Evolutionary conservation across 1,140 invertebrate genomes (phyloP), one percentile per base, ranked within the genome.

Genomic region (Rhagoletis pomonella): DNA sequence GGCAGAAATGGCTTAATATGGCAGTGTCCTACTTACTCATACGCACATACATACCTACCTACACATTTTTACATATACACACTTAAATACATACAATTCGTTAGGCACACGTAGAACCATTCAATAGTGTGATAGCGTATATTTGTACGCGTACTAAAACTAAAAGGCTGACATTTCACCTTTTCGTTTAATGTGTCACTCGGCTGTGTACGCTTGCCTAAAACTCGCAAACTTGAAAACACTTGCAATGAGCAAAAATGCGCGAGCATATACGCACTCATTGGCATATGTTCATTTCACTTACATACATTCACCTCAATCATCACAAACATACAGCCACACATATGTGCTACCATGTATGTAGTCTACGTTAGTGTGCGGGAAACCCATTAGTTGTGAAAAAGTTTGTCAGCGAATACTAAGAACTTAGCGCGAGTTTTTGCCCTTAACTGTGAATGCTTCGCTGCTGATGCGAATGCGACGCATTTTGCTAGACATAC

Each of bases 371-470:
- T 42, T 17, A 4, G 10, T 42, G 9, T 42, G 14, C 65, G 65
- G 29, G 65, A 47, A 73, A 73, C 67, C 3, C 42, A 73, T 73
- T 73, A 73, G 39, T 42, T 39, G 67, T 14, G 67, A 17, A 73
- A 73, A 47, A 73, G 67, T 47, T 47, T 39, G 39, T 73, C 42
- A 73, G 42, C 39, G 67, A 12, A 44, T 17, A 73, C 12, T 5
- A 14, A 14, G 42, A 47, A 17, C 42, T 44, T 12, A 10, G 12
- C 10, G 5, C 39, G 44, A 47, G 4, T 47, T 44, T 73, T 73
- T 73, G 67, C 29, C 39, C 67, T 44, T 73, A 73, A 73, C 67
- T 73, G 67, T 47, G 39, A 47, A 39, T 47, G 67, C 39, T 1
- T 47, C 50, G 67, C 39, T 17, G 67, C 39, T 47, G 67, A 44